Conservation (phyloP, 2,888 invertebrate species). For the Caenorhabditis sp. region DNA sequence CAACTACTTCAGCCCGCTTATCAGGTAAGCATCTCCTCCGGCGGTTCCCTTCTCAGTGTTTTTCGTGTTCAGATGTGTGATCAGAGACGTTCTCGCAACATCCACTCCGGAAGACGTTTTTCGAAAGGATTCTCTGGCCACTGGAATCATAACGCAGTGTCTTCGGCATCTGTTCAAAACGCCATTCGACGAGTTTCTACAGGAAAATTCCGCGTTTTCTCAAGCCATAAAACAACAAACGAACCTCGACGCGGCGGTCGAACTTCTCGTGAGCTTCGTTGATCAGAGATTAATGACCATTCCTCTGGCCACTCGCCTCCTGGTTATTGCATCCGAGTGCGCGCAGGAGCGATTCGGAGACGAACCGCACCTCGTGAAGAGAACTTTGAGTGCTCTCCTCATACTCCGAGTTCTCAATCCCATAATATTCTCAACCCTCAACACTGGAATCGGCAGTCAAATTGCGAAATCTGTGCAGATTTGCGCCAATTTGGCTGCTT, state of each 20-base stretch:
- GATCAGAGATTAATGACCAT: slow-evolving; percentile 44
- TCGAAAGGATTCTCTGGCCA: slow-evolving; percentile 62
- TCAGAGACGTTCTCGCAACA: slow-evolving; percentile 32
- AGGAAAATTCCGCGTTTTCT: slow-evolving; percentile 31
- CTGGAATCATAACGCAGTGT: slow-evolving; percentile 58
- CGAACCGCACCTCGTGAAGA: slow-evolving; percentile 42
- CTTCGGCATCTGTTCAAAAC: slow-evolving; percentile 55
- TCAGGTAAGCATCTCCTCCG: too few relatives aligned
- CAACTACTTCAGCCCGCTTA: slow-evolving; percentile 22
- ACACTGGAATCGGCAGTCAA: slow-evolving; percentile 41
- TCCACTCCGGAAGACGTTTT: slow-evolving; percentile 58
- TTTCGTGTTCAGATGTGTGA: slow-evolving; percentile 36
- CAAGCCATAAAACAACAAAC: slow-evolving; percentile 18
- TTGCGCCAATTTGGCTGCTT: slow-evolving; percentile 53
- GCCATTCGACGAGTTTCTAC: slow-evolving; percentile 51
- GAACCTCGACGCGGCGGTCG: slow-evolving; percentile 23
- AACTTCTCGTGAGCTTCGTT: slow-evolving; percentile 45
- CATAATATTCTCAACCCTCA: slow-evolving; percentile 48
- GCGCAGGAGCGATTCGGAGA: slow-evolving; percentile 36
- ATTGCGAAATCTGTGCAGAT: slow-evolving; percentile 59
- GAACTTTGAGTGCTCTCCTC: slow-evolving; percentile 51
- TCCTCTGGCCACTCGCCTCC: slow-evolving; percentile 34
- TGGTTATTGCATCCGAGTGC: slow-evolving; percentile 39
- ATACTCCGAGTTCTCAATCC: slow-evolving; percentile 55
- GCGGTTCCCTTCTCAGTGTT: too few relatives aligned